A percentile compares a stretch with the other conserved stretches of the same genome.
These are phyloP conservation scores for Nymphalis urticae DNA, from an alignment of 2,888 invertebrate genomes.

Conservation along the genomic window DNA sequence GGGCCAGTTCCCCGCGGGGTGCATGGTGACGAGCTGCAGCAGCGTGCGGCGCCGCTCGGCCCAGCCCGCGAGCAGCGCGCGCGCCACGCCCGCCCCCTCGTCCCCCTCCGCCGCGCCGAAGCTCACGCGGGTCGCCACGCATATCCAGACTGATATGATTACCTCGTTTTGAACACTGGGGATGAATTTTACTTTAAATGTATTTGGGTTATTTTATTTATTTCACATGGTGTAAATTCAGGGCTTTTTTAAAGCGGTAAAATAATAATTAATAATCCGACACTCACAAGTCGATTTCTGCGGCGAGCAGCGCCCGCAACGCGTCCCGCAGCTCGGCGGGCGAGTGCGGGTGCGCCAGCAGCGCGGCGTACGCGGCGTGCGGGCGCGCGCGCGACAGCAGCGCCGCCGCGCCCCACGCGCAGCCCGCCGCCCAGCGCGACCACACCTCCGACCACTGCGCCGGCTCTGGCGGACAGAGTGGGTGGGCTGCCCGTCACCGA, in stretches of 20 bases:
- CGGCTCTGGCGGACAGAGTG: constrained; percentile 23
- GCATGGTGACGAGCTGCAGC: constrained; percentile 57
- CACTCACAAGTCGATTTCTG: constrained; percentile 59
- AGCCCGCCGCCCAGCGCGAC: constrained; percentile 41
- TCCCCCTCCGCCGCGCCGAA: constrained; percentile 22
- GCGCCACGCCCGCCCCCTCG: constrained; percentile 37
- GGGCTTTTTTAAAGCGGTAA: too few species aligned
- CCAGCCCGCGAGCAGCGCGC: constrained; percentile 51
- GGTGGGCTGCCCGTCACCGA: background rate
- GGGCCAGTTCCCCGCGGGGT: constrained; percentile 47
- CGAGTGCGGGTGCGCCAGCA: constrained; percentile 37
- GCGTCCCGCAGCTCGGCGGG: constrained; percentile 7
- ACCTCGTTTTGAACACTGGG: constrained; percentile 57
- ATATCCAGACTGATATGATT: constrained; percentile 64
- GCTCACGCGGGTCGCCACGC: constrained; percentile 51
- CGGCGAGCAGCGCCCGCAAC: constrained; percentile 43
- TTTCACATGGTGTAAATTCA: too few species aligned
- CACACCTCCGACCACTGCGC: constrained; percentile 50
- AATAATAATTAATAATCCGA: background rate
- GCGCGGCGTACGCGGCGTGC: constrained; percentile 59
- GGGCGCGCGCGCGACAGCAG: constrained; percentile 44
- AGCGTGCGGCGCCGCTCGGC: constrained; percentile 53
- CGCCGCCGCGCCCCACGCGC: constrained; percentile 48
- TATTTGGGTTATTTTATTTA: background rate
- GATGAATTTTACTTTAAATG: constrained; percentile 12